Conservation (phyloP, 2,797 vertebrate genomes). For the Poecilia picta region DNA sequence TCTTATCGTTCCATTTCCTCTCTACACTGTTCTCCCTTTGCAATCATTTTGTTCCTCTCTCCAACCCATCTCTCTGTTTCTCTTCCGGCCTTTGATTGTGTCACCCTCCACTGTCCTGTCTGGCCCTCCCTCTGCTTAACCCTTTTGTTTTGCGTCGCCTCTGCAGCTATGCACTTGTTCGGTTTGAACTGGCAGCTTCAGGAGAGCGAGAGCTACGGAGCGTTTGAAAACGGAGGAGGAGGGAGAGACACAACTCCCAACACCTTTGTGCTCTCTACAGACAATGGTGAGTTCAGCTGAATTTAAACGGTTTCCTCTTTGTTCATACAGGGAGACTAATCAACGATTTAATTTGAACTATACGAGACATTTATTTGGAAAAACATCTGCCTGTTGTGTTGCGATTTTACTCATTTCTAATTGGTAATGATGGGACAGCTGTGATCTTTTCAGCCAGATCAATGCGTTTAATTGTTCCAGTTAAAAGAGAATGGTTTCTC, state of each 20-base stretch:
- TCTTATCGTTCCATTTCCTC: conserved; percentile 1
- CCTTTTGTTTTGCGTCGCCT: not conserved
- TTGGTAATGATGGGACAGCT: not conserved
- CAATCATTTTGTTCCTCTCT: not conserved
- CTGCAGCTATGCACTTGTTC: conserved; percentile 95
- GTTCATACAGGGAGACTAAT: not conserved
- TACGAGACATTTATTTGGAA: not conserved
- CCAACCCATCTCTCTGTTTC: not conserved
- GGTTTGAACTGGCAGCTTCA: conserved; percentile 99
- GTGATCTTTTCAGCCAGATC: not conserved
- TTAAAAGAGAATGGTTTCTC: not conserved
- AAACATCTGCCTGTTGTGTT: not conserved
- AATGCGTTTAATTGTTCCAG: not conserved
- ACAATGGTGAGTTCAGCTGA: conserved; percentile 85
- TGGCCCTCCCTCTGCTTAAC: not conserved
- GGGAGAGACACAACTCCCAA: conserved; percentile 89
- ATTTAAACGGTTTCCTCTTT: not conserved
- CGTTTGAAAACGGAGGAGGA: conserved; percentile 92
- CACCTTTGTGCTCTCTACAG: conserved; percentile 88
- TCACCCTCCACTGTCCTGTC: conserved; percentile 1
- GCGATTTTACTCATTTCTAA: not conserved
- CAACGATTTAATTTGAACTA: not conserved
- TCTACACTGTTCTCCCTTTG: not conserved
- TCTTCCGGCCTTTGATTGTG: not conserved
- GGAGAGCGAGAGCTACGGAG: conserved; percentile 90